Evolutionary conservation across 2,888 invertebrate genomes (phyloP), one percentile per base, ranked within the genome.

Genomic region (Polyommatus iphigenia): DNA sequence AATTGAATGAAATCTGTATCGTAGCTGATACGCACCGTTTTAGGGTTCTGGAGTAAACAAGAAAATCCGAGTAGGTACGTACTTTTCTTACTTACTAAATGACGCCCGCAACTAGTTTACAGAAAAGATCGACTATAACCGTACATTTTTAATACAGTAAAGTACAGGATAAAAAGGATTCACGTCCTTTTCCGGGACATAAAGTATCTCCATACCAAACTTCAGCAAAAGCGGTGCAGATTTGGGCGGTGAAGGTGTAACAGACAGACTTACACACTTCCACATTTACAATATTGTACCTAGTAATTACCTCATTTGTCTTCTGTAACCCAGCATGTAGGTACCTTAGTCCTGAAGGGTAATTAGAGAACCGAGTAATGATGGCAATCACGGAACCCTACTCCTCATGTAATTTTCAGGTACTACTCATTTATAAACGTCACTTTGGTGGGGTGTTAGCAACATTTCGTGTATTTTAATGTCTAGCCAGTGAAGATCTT

Each of bases 1-100:
- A 67, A 67, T 67, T 67, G 67, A 67, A 67, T 29, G 29, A 67
- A 67, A 67, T 67, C 67, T 29, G 24, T 67, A 29, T 62, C 24
- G 24, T 67, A 67, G 62, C 67, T 67, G 29, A 67, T 67, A 29
- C 15, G 18, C 2, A 10, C 29, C 6, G 4, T 5, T 67, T 67
- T 67, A 32, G 67, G 18, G 67, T 32, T 67, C 29, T 18, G 2
- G 18, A 32, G 15, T 67, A 32, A 29, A 29, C 5, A 62, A 24
- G 10, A 10, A 67, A 59, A 67, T 0, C 32, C 67, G 18, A 29
- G 6, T 67, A 24, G 24, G 24, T 24, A 59, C 7, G 7, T 59
- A 20, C 8, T 41, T 41, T 8, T 13, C 10, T 6, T 46, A 41
- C 8, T 41, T 41, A 41, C 10, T 41, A 41, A 0, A 41, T 41